A percentile compares a stretch with the other conserved stretches of the same genome.
These are phyloP conservation scores for Drosophila rufa DNA, from an alignment of 1,140 invertebrate species.

Conservation along the genomic window DNA sequence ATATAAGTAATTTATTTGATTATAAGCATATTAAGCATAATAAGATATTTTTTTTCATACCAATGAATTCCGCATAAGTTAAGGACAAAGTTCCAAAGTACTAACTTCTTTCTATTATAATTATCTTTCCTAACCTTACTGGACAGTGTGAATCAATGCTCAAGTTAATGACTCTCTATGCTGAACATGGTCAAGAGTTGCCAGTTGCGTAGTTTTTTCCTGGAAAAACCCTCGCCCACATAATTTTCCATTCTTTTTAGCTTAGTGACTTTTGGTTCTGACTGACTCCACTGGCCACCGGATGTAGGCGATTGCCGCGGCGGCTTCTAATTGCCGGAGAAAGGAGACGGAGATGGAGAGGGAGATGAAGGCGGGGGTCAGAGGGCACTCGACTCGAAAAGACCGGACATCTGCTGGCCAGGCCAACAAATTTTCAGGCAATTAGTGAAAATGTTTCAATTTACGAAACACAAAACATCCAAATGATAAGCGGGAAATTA, in stretches of 20 bases:
- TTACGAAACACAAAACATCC: constrained; percentile 79
- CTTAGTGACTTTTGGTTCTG: constrained; percentile 62
- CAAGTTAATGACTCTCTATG: constrained; percentile 69
- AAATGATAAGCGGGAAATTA: constrained; percentile 84
- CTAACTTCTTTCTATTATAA: not conserved
- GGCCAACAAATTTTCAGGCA: constrained; percentile 76
- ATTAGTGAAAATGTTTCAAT: constrained; percentile 83
- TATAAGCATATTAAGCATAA: no score
- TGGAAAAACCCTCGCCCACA: constrained; percentile 80
- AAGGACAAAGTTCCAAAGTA: not conserved
- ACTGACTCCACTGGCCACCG: constrained; percentile 47
- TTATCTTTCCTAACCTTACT: constrained; percentile 1
- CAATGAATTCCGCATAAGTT: not conserved
- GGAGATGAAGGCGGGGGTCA: constrained; percentile 40
- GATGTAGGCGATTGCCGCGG: constrained; percentile 73
- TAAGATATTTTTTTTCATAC: no score
- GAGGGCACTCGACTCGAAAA: constrained; percentile 67
- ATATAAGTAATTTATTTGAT: no score
- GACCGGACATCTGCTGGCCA: constrained; percentile 43
- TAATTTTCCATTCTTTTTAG: constrained; percentile 75
- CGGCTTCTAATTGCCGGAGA: constrained; percentile 63
- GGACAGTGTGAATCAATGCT: constrained; percentile 58
- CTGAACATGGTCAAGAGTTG: constrained; percentile 69
- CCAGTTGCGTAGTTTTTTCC: constrained; percentile 66
- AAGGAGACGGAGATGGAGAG: not conserved